Evolutionary conservation across 2,888 invertebrate genomes (phyloP).

Genomic region (Aphrophora alni): DNA sequence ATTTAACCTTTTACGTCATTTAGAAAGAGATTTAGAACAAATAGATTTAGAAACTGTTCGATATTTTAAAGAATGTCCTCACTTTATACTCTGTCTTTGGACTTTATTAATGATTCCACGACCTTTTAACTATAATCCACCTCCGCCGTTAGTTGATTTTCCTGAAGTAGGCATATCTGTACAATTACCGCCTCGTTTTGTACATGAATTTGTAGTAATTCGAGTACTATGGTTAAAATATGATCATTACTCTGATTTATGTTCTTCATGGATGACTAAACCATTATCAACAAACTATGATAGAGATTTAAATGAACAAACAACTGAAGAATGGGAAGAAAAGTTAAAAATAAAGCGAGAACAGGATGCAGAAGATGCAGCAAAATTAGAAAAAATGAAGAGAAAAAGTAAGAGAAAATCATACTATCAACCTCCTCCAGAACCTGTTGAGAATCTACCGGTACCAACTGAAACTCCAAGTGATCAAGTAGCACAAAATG

Average conservation of each 20-base stretch:
- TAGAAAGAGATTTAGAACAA: conserved; percentile 59
- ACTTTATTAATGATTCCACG: conserved; percentile 59
- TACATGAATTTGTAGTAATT: conserved; percentile 62
- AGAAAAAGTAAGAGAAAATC: conserved; percentile 31
- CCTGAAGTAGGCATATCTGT: conserved; percentile 62
- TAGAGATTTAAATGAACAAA: conserved; percentile 21
- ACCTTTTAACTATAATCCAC: conserved; percentile 56
- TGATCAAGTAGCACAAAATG: background rate
- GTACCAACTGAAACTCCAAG: background rate
- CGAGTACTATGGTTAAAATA: conserved; percentile 64
- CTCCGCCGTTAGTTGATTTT: conserved; percentile 63
- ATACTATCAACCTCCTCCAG: conserved; percentile 12
- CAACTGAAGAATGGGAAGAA: conserved; percentile 32
- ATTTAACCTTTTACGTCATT: conserved; percentile 60
- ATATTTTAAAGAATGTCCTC: conserved; percentile 58
- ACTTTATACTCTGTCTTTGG: conserved; percentile 53
- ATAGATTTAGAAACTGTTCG: conserved; percentile 59
- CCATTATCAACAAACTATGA: conserved; percentile 54
- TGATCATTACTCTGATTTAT: conserved; percentile 66
- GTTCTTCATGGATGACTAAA: conserved; percentile 56
- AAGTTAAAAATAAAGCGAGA: conserved; percentile 39
- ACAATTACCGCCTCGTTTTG: conserved; percentile 64
- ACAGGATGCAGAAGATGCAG: conserved; percentile 39
- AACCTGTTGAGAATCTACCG: background rate
- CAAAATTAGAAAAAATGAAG: conserved; percentile 40